Evolutionary conservation across 1,140 invertebrate genomes (phyloP), one percentile per base, ranked within the genome.

Genomic region (Calephelis nemesis): DNA sequence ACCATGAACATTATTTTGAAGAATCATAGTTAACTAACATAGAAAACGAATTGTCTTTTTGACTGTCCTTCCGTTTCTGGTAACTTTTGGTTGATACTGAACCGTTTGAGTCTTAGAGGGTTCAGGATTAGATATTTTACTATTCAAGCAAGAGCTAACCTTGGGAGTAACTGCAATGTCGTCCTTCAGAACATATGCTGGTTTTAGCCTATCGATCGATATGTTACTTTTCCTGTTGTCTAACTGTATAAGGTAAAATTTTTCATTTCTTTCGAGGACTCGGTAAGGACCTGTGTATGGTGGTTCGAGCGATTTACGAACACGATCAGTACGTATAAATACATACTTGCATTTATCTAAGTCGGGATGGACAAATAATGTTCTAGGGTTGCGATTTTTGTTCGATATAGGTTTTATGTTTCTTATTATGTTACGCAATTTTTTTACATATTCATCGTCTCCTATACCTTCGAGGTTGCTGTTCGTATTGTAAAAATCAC

Each of bases 401-500:
- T 12, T 50, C 12, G 49, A 50, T 4, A 6, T n/a, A 1, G 49
- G 12, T 50, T 50, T 50, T 50, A 50, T 50, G 6, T 12, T 50
- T n/a, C 49, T 10, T 50, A 50, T 50, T n/a, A 50, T 12, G 12
- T 50, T 50, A 50, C 49, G 49, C 12, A 50, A n/a, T n/a, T n/a
- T n/a, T n/a, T n/a, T n/a, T n/a, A n/a, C n/a, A n/a, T n/a, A n/a
- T n/a, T n/a, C n/a, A n/a, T n/a, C n/a, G n/a, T n/a, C n/a, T 2
- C 49, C 49, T 50, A 50, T 50, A 50, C 6, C 6, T 50, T 50
- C 11, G 6, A 13, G 11, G 7, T 50, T 50, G n/a, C 49, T 50
- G 49, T 50, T 50, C 7, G 49, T 5, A 50, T 50, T 50, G 49
- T 50, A 50, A n/a, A 50, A 50, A 50, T 50, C 49, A 13, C 49